phyloP scores from a whole-genome alignment of 2,113 vertebrate genomes.

The Natator depressus region DNA sequence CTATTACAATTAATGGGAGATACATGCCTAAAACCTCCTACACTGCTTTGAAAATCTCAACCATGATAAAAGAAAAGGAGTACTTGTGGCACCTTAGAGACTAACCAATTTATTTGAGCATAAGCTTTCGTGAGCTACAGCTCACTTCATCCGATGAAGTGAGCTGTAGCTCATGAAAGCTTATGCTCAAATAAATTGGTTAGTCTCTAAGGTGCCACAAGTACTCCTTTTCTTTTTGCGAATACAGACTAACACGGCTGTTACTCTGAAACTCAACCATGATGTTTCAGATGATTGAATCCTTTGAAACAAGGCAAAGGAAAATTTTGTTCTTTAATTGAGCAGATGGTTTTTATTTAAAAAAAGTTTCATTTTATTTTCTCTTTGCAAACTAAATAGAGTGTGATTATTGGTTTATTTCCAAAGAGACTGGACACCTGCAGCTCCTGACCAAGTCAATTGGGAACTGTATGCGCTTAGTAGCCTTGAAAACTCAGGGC shows the following conservation, averaged over 20 bases:
- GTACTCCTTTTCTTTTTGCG: too few species aligned
- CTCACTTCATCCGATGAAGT: too few species aligned
- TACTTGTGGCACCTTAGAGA: too few species aligned
- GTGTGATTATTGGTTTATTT: not conserved
- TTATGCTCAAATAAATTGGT: too few species aligned
- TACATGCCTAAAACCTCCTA: not conserved
- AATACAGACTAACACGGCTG: too few species aligned
- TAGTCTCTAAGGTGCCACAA: too few species aligned
- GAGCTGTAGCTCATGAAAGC: too few species aligned
- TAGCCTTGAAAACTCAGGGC: not conserved
- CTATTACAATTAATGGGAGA: not conserved
- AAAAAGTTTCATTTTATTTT: not conserved
- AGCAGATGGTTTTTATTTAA: not conserved
- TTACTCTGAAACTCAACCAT: too few species aligned
- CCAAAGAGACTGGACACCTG: not conserved
- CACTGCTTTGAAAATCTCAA: not conserved
- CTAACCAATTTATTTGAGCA: too few species aligned
- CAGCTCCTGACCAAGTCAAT: not conserved
- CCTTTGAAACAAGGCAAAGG: not conserved
- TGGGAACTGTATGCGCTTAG: not conserved
- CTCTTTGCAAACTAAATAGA: not conserved
- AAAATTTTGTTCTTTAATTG: not conserved
- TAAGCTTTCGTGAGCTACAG: too few species aligned
- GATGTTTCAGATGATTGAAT: fast-evolving
- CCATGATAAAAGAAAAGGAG: too few species aligned